phyloP scores from a whole-genome alignment of 2,888 invertebrate genomes.

The Gari tellinella region DNA sequence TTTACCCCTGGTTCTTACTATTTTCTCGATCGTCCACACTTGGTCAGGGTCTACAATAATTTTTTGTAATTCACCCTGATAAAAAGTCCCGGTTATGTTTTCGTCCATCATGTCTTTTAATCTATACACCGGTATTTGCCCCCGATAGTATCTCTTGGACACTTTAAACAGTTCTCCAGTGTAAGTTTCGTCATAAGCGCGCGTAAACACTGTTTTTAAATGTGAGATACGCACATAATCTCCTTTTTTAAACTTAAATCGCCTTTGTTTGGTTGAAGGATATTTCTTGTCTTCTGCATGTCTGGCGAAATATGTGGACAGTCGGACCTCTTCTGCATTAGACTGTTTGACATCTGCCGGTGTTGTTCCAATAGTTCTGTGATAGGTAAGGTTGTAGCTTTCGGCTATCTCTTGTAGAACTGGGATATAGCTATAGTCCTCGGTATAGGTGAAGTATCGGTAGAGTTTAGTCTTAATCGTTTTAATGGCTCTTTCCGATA shows the following conservation, averaged over 20 bases:
- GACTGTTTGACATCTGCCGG: conserved; percentile 8
- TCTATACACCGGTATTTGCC: too few relatives aligned
- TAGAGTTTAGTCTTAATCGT: conserved; percentile 19
- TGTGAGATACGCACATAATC: conserved; percentile 2
- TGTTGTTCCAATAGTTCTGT: conserved; percentile 21
- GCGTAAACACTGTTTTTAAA: conserved; percentile 16
- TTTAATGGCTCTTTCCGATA: conserved; percentile 20
- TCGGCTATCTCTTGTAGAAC: conserved; percentile 11
- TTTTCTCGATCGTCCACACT: conserved; percentile 41
- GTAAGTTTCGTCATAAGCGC: conserved; percentile 46
- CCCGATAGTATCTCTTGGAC: conserved; percentile 23
- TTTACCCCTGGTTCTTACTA: too few relatives aligned
- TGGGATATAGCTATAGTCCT: not conserved
- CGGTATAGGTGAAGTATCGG: conserved; percentile 22
- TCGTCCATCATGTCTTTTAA: conserved; percentile 22
- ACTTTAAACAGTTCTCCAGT: conserved; percentile 34
- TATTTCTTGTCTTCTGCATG: not conserved
- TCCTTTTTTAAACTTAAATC: conserved; percentile 8
- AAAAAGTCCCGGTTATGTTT: conserved; percentile 25
- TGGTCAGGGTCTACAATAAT: conserved; percentile 37
- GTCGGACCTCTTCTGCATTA: conserved; percentile 14
- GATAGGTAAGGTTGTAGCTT: conserved; percentile 21
- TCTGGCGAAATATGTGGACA: conserved; percentile 6
- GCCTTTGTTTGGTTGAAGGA: not conserved
- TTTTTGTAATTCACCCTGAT: conserved; percentile 38